Evolutionary conservation across 2,888 invertebrate genomes (phyloP), one percentile per base, ranked within the genome.

Genomic region (Nasonia oneida): DNA sequence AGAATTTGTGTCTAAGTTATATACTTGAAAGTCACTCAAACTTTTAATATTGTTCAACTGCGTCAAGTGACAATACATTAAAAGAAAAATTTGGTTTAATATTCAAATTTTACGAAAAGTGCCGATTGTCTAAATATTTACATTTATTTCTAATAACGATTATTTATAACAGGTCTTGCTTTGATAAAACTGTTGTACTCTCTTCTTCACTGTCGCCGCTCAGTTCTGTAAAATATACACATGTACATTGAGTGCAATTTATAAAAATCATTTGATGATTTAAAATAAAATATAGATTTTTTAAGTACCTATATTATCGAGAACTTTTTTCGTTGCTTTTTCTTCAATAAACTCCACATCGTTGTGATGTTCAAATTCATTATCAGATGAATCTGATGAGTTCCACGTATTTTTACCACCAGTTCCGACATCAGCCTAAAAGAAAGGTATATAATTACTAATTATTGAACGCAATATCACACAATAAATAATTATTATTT

Each of bases 191-290:
- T 80, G 90, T 90, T 3, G 92, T 92, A 57, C 89, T 90, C 90
- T 94, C 94, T 89, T 94, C 94, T 90, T 94, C 94, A 81, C 94
- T 94, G 84, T 94, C 93, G 37, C 91, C 94, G 89, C 92, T 93
- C 84, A 94, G 88, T 87, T 93, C 94, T 94, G 91, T 86, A 92
- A 92, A 89, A 87, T 87, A 88, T 74, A 87, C 87, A 88, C 57
- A 83, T 39, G 81, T 76, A 23, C 42, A 5, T 53, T 84, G 3
- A 81, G 77, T 83, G 67, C 53, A 33, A 77, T 79, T 77, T 47
- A 84, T 77, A 73, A 86, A 80, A 53, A 61, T 82, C 18, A 74
- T 86, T 79, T 39, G 87, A 79, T 8, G 8, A 61, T 84, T 64
- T 76, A 81, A 81, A 83, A 81, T 75, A 77, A 82, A 77, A 47